Evolutionary conservation across 2,888 invertebrate genomes (phyloP), one percentile per base, ranked within the genome.

Genomic region (Caenorhabditis imperialis): DNA sequence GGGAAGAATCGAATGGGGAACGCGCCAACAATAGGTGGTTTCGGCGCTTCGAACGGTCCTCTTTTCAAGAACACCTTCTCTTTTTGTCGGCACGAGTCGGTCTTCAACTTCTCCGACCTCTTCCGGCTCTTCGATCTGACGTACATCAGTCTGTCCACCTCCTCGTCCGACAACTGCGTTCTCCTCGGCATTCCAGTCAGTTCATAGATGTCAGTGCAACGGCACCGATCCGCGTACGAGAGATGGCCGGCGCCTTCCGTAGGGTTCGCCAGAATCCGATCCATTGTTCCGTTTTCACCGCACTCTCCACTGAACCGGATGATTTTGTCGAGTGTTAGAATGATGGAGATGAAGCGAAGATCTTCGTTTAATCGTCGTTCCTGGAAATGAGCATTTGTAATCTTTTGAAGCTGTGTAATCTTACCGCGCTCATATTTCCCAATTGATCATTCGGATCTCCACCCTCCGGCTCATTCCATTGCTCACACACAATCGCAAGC

Each of bases 381-480:
- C 57, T 62, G 51, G 14, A 62, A 53, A n/a, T 18, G 0, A 4
- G 20, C 4, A 18, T 5, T 54, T 27, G 25, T 14, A 18, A 33
- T 12, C 40, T 38, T 35, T 7, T 37, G 23, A 38, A 38, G 8
- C 37, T 18, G 18, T 14, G 20, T n/a, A n/a, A n/a, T n/a, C 53
- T 53, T 8, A 62, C 51, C 23, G 65, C 40, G 40, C 65, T 65
- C 50, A 57, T 55, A 33, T 65, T 58, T 0, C 42, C 58, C 44
- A 58, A 25, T 38, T 69, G 69, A 40, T 60, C 69, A 18, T 44
- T 37, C 1, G 51, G 37, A 16, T 69, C 45, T 12, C 57, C 58
- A 3, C 58, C 60, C 23, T 63, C 74, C 22, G 78, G 71, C 51
- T 78, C 78, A 20, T 48, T 71, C 78, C 78, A 78, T 42, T 72